Evolutionary conservation across 2,888 invertebrate species (phyloP), one percentile per base, ranked within the genome.

Genomic region (Branchellion lobata): DNA sequence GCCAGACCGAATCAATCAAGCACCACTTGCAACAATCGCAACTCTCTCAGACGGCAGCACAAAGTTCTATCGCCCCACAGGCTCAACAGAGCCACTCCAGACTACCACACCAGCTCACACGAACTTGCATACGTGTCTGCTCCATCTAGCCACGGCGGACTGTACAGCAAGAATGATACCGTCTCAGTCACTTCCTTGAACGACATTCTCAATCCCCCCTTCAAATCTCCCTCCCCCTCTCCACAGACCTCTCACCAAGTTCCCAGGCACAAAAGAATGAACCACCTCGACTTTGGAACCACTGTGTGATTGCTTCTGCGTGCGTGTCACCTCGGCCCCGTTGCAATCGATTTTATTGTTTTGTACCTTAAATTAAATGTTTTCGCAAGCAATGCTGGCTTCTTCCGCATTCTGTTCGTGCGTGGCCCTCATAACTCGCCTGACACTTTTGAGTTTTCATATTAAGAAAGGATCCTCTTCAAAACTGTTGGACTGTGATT

Each of bases 141-240:
- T 5, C 27, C 69, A 5, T 29, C 31, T 8, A 69, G 29, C 3
- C 3, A n/a, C 3, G 33, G 33, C 3, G 29, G 5, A 3, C 33
- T 27, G 5, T 8, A 31, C 34, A 77, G 34, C n/a, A 47, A 36
- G 21, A n/a, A 33, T 5, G 65, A 77, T 11, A 34, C 61, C n/a
- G 57, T 65, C 0, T 61, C 61, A 14, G 57, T 65, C n/a, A 77
- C 77, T 21, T 77, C 77, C 5, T 36, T 77, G 2, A 61, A 77
- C 61, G 65, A 77, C 11, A 65, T 77, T 65, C 65, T 77, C 21
- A 77, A 33, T 65, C 77, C 77, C 53, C 77, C 77, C 24, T 77
- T 77, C 65, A 29, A 77, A 65, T 21, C 24, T n/a, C 27, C 61
- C 61, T 33, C 53, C 34, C 53, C 34, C 14, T 65, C 65, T 1